A percentile compares a stretch with the other conserved stretches of the same genome.
These are phyloP conservation scores for Drosophila watanabei DNA, from an alignment of 1,140 invertebrate species.

Conservation along the genomic window DNA sequence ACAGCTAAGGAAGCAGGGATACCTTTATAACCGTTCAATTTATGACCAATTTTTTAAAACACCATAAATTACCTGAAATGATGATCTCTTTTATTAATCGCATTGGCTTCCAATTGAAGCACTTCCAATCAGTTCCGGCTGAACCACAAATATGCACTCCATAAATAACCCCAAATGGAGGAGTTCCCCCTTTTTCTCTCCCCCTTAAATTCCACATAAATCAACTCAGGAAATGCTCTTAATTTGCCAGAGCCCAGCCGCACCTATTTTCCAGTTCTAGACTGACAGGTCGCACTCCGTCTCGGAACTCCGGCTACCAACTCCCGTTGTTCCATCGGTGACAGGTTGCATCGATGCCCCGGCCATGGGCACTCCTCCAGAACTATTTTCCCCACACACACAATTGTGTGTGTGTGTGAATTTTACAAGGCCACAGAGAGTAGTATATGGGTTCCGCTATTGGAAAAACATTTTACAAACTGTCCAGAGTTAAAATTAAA, in stretches of 20 bases:
- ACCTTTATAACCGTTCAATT: too few relatives aligned
- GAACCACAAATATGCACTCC: conserved; percentile 44
- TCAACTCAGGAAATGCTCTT: conserved; percentile 67
- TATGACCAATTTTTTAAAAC: conserved; percentile 4
- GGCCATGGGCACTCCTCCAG: background rate
- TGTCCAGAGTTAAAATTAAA: conserved; percentile 58
- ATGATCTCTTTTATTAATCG: conserved; percentile 3
- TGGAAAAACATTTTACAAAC: conserved; percentile 46
- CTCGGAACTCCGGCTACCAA: conserved; percentile 40
- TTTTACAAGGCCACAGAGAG: conserved; percentile 46
- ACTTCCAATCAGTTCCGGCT: conserved; percentile 32
- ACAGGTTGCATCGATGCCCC: conserved; percentile 35
- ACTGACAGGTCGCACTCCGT: conserved; percentile 44
- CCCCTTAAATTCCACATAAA: conserved; percentile 58
- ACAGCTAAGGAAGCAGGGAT: too few relatives aligned
- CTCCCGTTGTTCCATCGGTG: conserved; percentile 34
- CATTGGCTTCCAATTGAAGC: background rate
- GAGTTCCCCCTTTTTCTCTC: background rate
- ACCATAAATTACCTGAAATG: background rate
- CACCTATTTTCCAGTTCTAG: conserved; percentile 18
- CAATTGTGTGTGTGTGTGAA: conserved; percentile 20
- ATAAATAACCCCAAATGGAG: conserved; percentile 35
- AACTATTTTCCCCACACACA: conserved; percentile 15
- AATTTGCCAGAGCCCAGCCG: conserved; percentile 57
- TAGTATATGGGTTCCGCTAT: conserved; percentile 23